These are phyloP conservation scores for Falco rusticolus DNA, from an alignment of 2,797 vertebrate species.

Conservation along the genomic window DNA sequence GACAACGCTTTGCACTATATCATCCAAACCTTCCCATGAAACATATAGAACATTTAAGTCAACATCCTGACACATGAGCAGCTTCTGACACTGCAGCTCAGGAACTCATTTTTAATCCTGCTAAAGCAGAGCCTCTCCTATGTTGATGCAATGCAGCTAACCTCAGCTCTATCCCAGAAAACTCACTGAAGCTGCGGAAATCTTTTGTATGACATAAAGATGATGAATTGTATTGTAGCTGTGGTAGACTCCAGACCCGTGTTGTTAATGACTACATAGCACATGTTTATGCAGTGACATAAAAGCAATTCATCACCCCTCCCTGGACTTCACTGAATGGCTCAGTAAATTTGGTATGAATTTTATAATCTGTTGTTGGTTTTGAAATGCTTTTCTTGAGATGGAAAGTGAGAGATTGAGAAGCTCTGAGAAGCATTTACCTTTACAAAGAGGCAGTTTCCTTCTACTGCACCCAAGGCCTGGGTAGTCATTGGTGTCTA, in stretches of 20 bases:
- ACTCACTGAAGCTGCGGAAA: not conserved
- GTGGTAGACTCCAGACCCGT: not conserved
- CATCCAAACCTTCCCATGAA: not conserved
- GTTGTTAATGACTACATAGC: conserved; percentile 35
- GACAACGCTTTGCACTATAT: not conserved
- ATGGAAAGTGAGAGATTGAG: not conserved
- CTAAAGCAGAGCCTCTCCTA: not conserved
- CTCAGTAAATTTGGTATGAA: conserved; percentile 16
- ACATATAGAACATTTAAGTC: not conserved
- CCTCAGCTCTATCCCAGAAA: not conserved
- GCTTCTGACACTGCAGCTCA: not conserved
- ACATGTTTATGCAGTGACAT: conserved; percentile 31
- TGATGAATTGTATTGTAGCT: conserved; percentile 1
- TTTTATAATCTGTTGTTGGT: conserved; percentile 24
- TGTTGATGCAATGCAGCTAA: not conserved
- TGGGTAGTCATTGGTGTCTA: not conserved
- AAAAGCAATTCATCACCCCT: conserved; percentile 38
- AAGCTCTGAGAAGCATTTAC: not conserved
- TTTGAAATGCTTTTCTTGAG: conserved; percentile 21
- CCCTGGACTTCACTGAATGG: not conserved
- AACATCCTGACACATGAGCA: not conserved
- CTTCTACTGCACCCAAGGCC: not conserved
- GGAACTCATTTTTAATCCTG: not conserved
- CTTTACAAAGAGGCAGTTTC: not conserved
- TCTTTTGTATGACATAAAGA: conserved; percentile 17